Conservation (phyloP, 2,888 invertebrate genomes). For the Anthophora plumipes region DNA sequence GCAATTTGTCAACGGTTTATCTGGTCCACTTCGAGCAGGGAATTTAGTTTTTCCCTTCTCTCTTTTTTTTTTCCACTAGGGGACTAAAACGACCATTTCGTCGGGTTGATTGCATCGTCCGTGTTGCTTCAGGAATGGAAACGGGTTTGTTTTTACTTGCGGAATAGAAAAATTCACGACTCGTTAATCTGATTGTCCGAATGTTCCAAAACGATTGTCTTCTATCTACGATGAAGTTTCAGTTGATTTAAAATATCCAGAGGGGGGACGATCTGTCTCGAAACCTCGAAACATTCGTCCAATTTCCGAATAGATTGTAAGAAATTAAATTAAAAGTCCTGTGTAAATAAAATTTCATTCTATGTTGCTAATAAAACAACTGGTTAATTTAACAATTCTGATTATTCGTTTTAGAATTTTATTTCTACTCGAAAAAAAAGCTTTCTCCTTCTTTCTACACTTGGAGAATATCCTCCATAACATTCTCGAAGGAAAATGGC, state of each 20-base stretch:
- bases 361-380: too few relatives aligned
- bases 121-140: not conserved
- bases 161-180: not conserved
- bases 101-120: constrained; percentile 35
- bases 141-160: not conserved
- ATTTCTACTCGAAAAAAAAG: not conserved
- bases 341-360: not conserved
- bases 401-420: not conserved
- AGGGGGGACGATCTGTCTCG: too few relatives aligned
- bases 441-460: too few relatives aligned
- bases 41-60: constrained; percentile 25
- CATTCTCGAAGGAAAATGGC: constrained; percentile 13
- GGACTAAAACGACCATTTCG: not conserved
- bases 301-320: too few relatives aligned
- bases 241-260: not conserved
- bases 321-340: too few relatives aligned
- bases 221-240: not conserved
- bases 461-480: too few relatives aligned
- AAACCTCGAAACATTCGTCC: too few relatives aligned
- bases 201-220: not conserved
- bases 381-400: too few relatives aligned
- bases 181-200: not conserved
- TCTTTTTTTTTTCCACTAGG: not conserved
- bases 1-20: constrained; percentile 36
- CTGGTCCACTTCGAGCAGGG: not conserved